Evolutionary conservation across 2,888 invertebrate species (phyloP), one percentile per base, ranked within the genome.

Genomic region (Heliconius erato): DNA sequence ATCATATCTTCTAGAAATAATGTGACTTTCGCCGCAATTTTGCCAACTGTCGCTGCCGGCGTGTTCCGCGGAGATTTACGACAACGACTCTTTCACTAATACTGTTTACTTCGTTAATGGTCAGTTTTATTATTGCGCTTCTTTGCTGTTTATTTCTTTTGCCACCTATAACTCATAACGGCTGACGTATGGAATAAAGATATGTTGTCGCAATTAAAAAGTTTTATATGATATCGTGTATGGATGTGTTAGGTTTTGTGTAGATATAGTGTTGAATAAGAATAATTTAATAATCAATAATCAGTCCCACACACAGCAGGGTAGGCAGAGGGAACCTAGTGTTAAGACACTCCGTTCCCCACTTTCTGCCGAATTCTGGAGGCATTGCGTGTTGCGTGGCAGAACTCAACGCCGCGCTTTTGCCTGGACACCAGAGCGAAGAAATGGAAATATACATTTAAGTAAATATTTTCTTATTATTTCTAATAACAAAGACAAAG

Each of bases 31-130:
- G 88, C 92, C 92, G 91, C 92, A 93, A 92, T 94, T 94, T 91
- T 91, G 93, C 90, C 88, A 87, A 91, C 91, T 91, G 91, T 93
- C 92, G 92, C 91, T 88, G 90, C 88, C 88, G 88, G 89, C 91
- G 91, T 92, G 92, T 94, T 94, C 91, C 89, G 86, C 87, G 84
- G 87, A 91, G 93, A 95, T 95, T 95, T 95, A 95, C 93, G 88
- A 89, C 90, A 87, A 89, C 87, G 92, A 91, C 90, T 93, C 91
- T 90, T 91, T 92, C 90, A 90, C 91, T 94, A 93, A 95, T 95
- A 94, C 94, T 95, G 94, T 95, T 95, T 94, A 94, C 94, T 94
- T 92, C 89, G 87, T 93, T 94, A 94, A 93, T 91, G 93, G 93
- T 91, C 93, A 93, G 89, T 91, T 93, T 93, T 94, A 93, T 93